Percentiles rank a stretch among this genome's conserved stretches.
These are phyloP conservation scores for Drosophila neonasuta DNA, from an alignment of 2,888 invertebrate species.

Conservation along the genomic window DNA sequence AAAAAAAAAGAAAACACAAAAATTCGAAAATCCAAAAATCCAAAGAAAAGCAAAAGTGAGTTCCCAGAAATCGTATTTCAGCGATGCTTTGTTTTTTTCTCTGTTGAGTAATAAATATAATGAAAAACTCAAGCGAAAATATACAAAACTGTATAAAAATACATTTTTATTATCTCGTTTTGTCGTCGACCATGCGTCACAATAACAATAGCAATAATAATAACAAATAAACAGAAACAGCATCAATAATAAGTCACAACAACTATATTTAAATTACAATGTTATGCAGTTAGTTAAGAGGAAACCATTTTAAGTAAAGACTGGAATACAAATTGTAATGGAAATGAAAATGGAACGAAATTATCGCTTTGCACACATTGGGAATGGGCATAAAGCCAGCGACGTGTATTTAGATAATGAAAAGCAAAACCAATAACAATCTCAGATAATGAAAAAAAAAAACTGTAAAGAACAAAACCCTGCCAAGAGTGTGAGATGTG, in stretches of 20 bases:
- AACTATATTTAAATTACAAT: slow-evolving; percentile 36
- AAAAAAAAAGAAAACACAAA: slow-evolving; percentile 1
- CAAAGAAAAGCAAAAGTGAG: slow-evolving; percentile 18
- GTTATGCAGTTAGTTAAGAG: slow-evolving; percentile 25
- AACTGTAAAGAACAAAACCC: slow-evolving; percentile 27
- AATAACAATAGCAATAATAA: slow-evolving; percentile 35
- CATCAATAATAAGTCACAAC: slow-evolving; percentile 32
- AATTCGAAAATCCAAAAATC: not conserved
- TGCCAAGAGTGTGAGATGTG: slow-evolving; percentile 12
- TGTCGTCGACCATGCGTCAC: slow-evolving; percentile 51
- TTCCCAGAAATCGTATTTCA: slow-evolving; percentile 33
- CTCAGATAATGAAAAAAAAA: slow-evolving; percentile 53
- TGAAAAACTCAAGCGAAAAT: slow-evolving; percentile 26
- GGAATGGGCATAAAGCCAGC: slow-evolving; percentile 58
- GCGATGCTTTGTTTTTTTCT: slow-evolving; percentile 5
- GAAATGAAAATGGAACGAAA: slow-evolving; percentile 52
- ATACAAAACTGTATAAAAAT: slow-evolving; percentile 56
- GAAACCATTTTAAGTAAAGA: slow-evolving; percentile 43
- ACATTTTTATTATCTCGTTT: slow-evolving; percentile 62
- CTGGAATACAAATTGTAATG: slow-evolving; percentile 49
- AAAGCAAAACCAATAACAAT: slow-evolving; percentile 57
- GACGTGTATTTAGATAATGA: slow-evolving; percentile 72
- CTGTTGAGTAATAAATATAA: slow-evolving; percentile 28
- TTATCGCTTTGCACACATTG: slow-evolving; percentile 35
- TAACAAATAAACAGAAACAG: slow-evolving; percentile 7